A percentile compares a stretch with the other conserved stretches of the same genome.
These are phyloP conservation scores for Caretta caretta DNA, from an alignment of 2,113 vertebrate species.

Conservation along the genomic window DNA sequence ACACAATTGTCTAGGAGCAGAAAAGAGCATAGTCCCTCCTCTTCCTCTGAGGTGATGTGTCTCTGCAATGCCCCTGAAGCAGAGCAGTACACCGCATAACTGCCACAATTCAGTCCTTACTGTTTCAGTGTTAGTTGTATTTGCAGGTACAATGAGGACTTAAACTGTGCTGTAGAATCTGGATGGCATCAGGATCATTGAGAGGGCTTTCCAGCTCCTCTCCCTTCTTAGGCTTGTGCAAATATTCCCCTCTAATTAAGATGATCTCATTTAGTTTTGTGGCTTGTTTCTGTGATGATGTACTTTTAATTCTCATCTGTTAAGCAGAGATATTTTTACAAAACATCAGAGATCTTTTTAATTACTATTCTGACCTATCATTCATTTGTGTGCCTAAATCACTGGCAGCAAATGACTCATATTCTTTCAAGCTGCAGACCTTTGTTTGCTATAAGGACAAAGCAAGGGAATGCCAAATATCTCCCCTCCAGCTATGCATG, in stretches of 20 bases:
- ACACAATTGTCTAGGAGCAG: neutral
- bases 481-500: neutral
- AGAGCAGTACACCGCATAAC: neutral
- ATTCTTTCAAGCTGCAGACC: neutral
- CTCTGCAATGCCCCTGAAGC: rapidly evolving
- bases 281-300: neutral
- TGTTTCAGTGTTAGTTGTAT: neutral
- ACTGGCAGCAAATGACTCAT: neutral
- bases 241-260: neutral
- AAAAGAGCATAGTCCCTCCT: neutral
- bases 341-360: neutral
- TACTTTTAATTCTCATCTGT: neutral
- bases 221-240: neutral
- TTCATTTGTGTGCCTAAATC: neutral
- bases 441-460: neutral
- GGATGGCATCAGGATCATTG: neutral
- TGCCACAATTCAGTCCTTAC: neutral
- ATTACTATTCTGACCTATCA: neutral
- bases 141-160: neutral
- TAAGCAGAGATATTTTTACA: neutral
- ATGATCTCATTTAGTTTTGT: neutral
- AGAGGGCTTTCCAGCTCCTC: neutral
- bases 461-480: neutral
- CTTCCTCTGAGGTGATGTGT: rapidly evolving
- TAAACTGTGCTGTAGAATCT: rapidly evolving